Evolutionary conservation across 92 coral and sea anemone species (phyloP).

Genomic region (Paragorgia papillata): DNA sequence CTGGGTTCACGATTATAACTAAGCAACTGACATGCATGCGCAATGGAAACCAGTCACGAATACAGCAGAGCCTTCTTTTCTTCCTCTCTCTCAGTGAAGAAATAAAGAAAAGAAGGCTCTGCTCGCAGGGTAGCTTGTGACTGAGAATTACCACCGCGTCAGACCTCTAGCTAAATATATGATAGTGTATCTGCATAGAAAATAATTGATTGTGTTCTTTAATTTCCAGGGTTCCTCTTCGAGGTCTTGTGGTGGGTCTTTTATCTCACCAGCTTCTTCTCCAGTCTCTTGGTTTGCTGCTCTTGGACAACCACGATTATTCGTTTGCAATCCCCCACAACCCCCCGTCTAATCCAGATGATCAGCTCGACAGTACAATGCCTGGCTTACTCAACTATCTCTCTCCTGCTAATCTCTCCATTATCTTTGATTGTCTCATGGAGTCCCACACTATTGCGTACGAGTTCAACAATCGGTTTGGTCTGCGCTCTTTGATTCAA

Average conservation of each 20-base stretch:
- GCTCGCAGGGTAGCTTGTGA: no score
- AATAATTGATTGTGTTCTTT: no score
- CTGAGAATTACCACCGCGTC: no score
- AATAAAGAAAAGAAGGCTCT: no score
- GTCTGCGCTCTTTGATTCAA: slow-evolving; percentile 88
- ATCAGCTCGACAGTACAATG: slow-evolving; percentile 69
- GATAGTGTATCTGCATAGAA: no score
- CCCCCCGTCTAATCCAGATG: slow-evolving; percentile 54
- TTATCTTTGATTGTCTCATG: slow-evolving; percentile 95
- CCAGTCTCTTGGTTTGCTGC: slow-evolving; percentile 88
- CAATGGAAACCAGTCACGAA: no score
- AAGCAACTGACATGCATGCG: no score
- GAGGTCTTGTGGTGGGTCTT: slow-evolving; percentile 86
- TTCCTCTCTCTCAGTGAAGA: no score
- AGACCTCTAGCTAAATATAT: no score
- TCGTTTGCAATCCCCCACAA: slow-evolving; percentile 58
- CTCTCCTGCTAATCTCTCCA: slow-evolving; percentile 91
- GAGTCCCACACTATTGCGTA: slow-evolving; percentile 97
- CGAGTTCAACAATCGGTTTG: slow-evolving; percentile 95
- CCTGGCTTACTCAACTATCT: slow-evolving; percentile 90
- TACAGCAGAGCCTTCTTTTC: no score
- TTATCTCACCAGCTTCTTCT: slow-evolving; percentile 94
- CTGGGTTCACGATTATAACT: no score
- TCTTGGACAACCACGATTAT: slow-evolving; percentile 69
- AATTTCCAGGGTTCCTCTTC: slow-evolving; percentile 76